A percentile compares a stretch with the other conserved stretches of the same genome.
These are phyloP conservation scores for Myodes glareolus DNA, from an alignment of 2,113 vertebrate species.

Conservation along the genomic window DNA sequence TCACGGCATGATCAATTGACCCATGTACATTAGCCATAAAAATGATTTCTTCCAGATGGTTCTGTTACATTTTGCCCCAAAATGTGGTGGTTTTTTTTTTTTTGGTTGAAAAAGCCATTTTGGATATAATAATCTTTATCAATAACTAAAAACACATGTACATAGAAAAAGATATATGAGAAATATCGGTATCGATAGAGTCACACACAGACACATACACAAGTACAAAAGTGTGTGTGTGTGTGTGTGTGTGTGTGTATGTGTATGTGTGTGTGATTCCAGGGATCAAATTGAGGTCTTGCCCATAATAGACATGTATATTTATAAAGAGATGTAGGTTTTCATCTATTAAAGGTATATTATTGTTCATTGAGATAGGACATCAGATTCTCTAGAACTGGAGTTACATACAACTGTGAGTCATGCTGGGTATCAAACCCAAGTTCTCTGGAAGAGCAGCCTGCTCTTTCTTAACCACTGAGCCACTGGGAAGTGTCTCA, in stretches of 20 bases:
- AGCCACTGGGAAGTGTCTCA: neutral
- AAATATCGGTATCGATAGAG: conserved; percentile 24
- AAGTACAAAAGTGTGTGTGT: neutral
- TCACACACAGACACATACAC: neutral
- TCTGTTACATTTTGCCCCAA: conserved; percentile 46
- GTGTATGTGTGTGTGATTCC: neutral
- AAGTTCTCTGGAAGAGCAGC: neutral
- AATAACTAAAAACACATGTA: conserved; percentile 65
- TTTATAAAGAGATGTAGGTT: neutral
- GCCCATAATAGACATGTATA: neutral
- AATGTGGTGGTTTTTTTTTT: neutral
- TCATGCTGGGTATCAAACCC: neutral
- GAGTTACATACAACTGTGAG: neutral
- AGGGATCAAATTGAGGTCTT: neutral
- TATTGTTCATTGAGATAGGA: neutral
- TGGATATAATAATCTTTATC: conserved; percentile 59
- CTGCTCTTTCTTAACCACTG: neutral
- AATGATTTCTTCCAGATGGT: conserved; percentile 54
- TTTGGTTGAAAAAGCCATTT: conserved; percentile 60
- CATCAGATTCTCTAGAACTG: neutral
- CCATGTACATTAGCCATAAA: conserved; percentile 49
- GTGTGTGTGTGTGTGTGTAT: neutral
- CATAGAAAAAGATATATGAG: conserved; percentile 52
- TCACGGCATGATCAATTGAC: conserved; percentile 38
- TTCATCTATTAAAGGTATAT: neutral